Evolutionary conservation across 30 jellyfish, hydroid and myxozoan genomes (phyloP).

Genomic region (Aurelia coerulea): DNA sequence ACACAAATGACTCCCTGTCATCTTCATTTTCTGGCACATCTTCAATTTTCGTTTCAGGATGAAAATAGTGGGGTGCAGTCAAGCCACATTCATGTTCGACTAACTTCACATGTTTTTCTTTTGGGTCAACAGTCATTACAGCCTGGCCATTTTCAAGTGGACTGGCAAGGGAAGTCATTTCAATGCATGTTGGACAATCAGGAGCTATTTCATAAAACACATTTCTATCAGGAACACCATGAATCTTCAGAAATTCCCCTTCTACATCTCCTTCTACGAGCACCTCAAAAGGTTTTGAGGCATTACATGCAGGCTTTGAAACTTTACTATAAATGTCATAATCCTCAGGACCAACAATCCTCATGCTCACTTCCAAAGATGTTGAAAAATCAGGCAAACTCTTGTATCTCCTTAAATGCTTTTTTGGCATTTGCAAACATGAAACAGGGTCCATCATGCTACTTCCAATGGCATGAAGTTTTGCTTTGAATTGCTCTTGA

Average conservation of each 20-base stretch:
- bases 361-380: slow-evolving; percentile 59
- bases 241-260: slow-evolving; percentile 60
- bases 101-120: slow-evolving; percentile 17
- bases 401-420: not conserved
- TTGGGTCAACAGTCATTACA: slow-evolving; percentile 47
- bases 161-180: slow-evolving; percentile 91
- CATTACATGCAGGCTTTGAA: not conserved
- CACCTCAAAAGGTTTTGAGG: not conserved
- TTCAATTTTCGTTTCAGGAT: slow-evolving; percentile 68
- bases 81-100: slow-evolving; percentile 95
- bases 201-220: slow-evolving; percentile 90
- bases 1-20: slow-evolving; percentile 83
- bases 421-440: slow-evolving; percentile 20
- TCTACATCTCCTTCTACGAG: not conserved
- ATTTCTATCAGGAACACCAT: slow-evolving; percentile 73
- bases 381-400: slow-evolving; percentile 31
- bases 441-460: slow-evolving; percentile 1
- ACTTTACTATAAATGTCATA: not conserved
- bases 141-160: slow-evolving; percentile 75
- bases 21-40: slow-evolving; percentile 2
- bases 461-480: slow-evolving; percentile 43
- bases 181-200: slow-evolving; percentile 96
- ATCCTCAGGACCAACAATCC: slow-evolving; percentile 10
- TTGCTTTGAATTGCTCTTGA: slow-evolving; percentile 84
- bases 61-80: slow-evolving; percentile 67